Base-by-base conservation (phyloP, 2,888 invertebrate genomes). In the Myopa testacea region DNA sequence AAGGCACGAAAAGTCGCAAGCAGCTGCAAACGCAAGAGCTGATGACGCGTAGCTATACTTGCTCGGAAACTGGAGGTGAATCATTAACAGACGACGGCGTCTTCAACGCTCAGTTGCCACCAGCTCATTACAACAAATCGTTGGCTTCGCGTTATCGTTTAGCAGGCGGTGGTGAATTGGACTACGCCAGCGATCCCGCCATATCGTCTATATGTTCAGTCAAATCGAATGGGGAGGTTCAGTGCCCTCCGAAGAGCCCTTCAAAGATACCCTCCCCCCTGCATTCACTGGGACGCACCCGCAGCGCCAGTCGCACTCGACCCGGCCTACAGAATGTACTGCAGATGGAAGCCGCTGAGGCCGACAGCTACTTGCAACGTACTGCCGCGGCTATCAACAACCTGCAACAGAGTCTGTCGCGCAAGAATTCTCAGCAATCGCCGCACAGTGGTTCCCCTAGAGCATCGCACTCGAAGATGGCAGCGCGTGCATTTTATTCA, bases 221-320 rank as follows among this genome's bases (percentile, higher is more conserved):
- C 10, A 67, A 78, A 60, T 62, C 65, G 16, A 76, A 65, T 52
- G 62, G 16, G 34, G 76, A 78, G 16, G 78, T 82, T 78, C 73
- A 79, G 69, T 87, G 86, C 78, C 89, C 89, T 16, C 89, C 90
- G 3, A 87, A 89, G 77, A 92, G 92, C 62, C 92, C 93, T 19
- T 92, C 93, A 4, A 95, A 95, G 88, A 95, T 95, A 86, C 95
- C 95, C 4, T 95, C 95, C 75, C 95, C 95, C 5, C 92, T 95
- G 80, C 93, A 94, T 83, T 92, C 93, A 0, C 86, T 93, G 19
- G 90, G 92, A 50, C 90, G 92, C 75, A 85, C 87, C 75, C 86
- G 90, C 75, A 85, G 90, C 88, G 87, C 87, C 78, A 83, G 88
- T 89, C 83, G 90, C 84, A 84, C 91, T 88, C 85, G 89, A 19